A percentile compares a stretch with the other conserved stretches of the same genome.
These are phyloP conservation scores for Atherinosoma microstoma DNA, from an alignment of 2,797 vertebrate species.

Conservation along the genomic window DNA sequence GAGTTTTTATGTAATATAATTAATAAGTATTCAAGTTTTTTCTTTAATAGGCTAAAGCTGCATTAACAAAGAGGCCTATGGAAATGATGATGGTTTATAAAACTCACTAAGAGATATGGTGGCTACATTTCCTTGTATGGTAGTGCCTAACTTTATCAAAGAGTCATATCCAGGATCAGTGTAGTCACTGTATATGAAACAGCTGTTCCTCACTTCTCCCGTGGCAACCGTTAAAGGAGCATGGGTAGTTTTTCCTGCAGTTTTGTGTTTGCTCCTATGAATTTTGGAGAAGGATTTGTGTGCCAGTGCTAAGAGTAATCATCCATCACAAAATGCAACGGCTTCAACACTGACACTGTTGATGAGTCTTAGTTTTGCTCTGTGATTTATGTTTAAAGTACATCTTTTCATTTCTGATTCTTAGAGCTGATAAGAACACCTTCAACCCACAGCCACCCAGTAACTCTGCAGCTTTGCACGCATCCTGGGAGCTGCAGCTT, in stretches of 20 bases:
- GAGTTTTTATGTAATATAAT: background rate
- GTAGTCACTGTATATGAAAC: constrained; percentile 27
- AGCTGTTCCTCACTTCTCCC: constrained; percentile 9
- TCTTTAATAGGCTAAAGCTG: constrained; percentile 12
- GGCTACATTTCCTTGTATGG: constrained; percentile 41
- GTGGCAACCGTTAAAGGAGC: background rate
- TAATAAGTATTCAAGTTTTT: constrained; percentile 1
- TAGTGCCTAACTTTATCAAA: constrained; percentile 17
- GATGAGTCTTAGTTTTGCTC: constrained; percentile 12
- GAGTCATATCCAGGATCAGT: constrained; percentile 28
- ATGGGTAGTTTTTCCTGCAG: background rate
- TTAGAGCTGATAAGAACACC: constrained; percentile 33
- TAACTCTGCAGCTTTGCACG: constrained; percentile 22
- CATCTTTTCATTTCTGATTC: constrained; percentile 33
- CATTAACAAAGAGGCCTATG: constrained; percentile 5
- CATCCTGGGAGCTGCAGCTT: background rate
- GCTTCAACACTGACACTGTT: constrained; percentile 6
- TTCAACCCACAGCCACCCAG: constrained; percentile 13
- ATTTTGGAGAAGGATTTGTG: background rate
- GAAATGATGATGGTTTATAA: constrained; percentile 19
- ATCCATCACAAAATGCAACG: constrained; percentile 23
- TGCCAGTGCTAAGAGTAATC: constrained; percentile 8
- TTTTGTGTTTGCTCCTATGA: constrained; percentile 2
- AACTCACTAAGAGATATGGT: constrained; percentile 16
- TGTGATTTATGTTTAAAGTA: constrained; percentile 25